Evolutionary conservation across 2,888 invertebrate genomes (phyloP), one percentile per base, ranked within the genome.

Genomic region (Tridacna gigas): DNA sequence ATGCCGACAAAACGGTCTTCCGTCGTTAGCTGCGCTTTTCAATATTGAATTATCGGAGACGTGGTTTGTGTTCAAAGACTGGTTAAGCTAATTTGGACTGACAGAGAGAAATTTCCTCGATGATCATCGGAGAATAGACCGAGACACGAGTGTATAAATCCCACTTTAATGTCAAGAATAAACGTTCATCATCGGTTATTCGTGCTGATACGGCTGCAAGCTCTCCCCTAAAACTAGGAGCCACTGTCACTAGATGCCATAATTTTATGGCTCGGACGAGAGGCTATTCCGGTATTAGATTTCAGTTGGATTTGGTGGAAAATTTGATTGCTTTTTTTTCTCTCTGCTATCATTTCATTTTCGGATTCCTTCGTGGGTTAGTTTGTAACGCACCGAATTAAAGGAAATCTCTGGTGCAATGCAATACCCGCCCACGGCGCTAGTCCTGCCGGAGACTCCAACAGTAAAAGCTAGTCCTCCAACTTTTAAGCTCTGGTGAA

Each of bases 11-110:
- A 87, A 81, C 78, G 85, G 81, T 81, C 78, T 81, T 73, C 74
- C 71, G 71, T 61, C 77, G 79, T 81, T 71, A 81, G 66, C 71
- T 77, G 84, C 79, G 87, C 84, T 86, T 86, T 83, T 85, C 83
- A 80, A 86, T 90, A 91, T 91, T 89, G 85, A 89, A 90, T 91
- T 91, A 91, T 84, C 82, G 79, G 83, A 67, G 86, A 86, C 86
- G 89, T 91, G 91, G 91, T 88, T 89, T 88, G 84, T 89, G 89
- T 91, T 82, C 83, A 77, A 77, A 79, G 86, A 66, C 83, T 80
- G 82, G 69, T 79, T 85, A 86, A 85, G 83, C 79, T 88, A 88
- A 89, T 89, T 88, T 82, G 82, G 75, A 61, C 77, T 86, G 89
- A 82, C 89, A 85, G 85, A 75, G 80, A 84, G 79, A 81, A 82